phyloP scores from a whole-genome alignment of 37 sponge, comb jelly and placozoan genomes.

The Beroe forskalii region DNA sequence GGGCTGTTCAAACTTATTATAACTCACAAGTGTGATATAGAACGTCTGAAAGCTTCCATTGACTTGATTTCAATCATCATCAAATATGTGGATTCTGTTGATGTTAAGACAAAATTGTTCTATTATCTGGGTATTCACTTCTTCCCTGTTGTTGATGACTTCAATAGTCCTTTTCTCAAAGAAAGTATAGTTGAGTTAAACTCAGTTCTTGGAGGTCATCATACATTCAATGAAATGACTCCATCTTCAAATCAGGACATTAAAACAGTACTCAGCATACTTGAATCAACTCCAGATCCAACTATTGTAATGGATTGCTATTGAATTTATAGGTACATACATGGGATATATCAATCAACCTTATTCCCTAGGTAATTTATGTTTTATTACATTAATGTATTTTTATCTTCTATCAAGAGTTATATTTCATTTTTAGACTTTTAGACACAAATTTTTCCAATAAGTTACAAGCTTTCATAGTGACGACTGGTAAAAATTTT shows the following conservation, averaged over 20 bases:
- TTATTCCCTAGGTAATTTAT: no score
- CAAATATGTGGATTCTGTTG: neutral
- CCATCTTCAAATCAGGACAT: neutral
- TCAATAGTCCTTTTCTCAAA: slow-evolving; percentile 7
- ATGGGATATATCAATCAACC: no score
- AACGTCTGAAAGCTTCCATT: slow-evolving; percentile 31
- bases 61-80: neutral
- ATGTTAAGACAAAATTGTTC: neutral
- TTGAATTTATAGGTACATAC: no score
- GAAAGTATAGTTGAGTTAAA: neutral
- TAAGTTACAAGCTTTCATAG: no score
- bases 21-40: slow-evolving; percentile 35
- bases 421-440: no score
- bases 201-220: neutral
- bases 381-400: no score
- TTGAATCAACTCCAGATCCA: slow-evolving; percentile 11
- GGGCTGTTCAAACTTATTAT: neutral
- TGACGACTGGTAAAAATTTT: no score
- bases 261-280: neutral
- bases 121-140: neutral
- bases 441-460: no score
- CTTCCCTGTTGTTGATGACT: neutral
- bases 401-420: no score
- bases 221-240: neutral
- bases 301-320: slow-evolving; percentile 53